Conservation (phyloP, 2,113 vertebrate species). For the Meleagris gallopavo region DNA sequence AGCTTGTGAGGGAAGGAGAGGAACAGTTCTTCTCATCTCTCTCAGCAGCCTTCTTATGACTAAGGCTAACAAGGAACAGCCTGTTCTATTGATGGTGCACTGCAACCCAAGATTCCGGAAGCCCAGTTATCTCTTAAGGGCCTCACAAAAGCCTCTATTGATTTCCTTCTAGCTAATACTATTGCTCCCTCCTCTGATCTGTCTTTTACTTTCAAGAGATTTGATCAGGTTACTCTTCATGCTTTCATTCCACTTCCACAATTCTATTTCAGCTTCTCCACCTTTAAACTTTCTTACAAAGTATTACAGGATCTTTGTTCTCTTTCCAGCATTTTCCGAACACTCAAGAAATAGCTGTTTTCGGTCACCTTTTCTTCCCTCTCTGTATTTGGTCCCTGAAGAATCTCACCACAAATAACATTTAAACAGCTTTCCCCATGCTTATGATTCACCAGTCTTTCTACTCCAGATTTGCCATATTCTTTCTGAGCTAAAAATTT, state of each 20-base stretch:
- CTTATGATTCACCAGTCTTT: conserved; percentile 37
- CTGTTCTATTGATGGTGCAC: not conserved
- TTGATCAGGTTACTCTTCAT: conserved; percentile 17
- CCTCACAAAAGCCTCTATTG: not conserved
- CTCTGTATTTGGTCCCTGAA: not conserved
- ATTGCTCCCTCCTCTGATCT: not conserved
- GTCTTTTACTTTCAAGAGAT: not conserved
- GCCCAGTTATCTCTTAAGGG: not conserved
- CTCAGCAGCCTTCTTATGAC: not conserved
- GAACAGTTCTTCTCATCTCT: not conserved
- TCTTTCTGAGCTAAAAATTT: not conserved
- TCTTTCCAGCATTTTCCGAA: not conserved
- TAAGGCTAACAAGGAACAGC: not conserved
- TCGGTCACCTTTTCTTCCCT: not conserved
- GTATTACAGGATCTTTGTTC: not conserved
- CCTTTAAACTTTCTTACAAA: conserved; percentile 4
- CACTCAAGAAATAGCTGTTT: not conserved
- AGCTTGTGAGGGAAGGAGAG: not conserved
- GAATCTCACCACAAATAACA: not conserved
- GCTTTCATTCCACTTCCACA: not conserved
- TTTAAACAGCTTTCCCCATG: not conserved
- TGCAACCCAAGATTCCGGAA: not conserved
- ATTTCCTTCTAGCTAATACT: conserved; percentile 1
- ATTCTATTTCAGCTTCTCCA: not conserved
- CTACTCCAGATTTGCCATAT: not conserved